phyloP scores from a whole-genome alignment of 1,140 invertebrate species.

The Drosophila lacteicornis region DNA sequence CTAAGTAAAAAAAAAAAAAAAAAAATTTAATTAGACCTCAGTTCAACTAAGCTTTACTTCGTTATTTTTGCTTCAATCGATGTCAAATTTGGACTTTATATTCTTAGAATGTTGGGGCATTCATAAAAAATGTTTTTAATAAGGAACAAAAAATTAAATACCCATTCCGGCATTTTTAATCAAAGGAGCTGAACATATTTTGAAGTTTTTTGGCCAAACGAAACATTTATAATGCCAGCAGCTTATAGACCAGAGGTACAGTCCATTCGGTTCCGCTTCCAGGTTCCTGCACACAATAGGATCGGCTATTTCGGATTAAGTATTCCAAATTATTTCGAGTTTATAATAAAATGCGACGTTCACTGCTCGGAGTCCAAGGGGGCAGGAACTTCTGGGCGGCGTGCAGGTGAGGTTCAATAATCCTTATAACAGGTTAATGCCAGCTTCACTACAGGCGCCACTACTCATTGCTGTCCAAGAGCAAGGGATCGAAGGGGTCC shows the following conservation, averaged over 20 bases:
- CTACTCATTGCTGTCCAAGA: slow-evolving; percentile 40
- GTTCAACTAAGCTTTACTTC: too few relatives aligned
- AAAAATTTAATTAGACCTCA: too few relatives aligned
- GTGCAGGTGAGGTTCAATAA: slow-evolving; percentile 29
- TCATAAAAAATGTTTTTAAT: too few relatives aligned
- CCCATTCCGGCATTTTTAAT: background rate
- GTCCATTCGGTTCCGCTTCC: background rate
- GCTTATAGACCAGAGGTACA: too few relatives aligned
- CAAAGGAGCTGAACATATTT: background rate
- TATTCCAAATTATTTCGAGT: background rate
- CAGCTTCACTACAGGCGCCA: slow-evolving; percentile 23
- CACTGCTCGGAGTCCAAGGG: slow-evolving; percentile 19
- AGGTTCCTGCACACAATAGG: too few relatives aligned
- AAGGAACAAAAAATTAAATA: too few relatives aligned
- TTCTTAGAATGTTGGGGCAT: too few relatives aligned
- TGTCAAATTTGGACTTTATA: too few relatives aligned
- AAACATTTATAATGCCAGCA: background rate
- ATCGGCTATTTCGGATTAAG: too few relatives aligned
- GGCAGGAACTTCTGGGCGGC: background rate
- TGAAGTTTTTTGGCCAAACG: background rate
- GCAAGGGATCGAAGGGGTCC: slow-evolving; percentile 30
- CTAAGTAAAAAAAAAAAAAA: too few relatives aligned
- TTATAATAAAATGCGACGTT: slow-evolving; percentile 44
- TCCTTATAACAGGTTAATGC: background rate
- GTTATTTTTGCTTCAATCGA: too few relatives aligned